Conservation (phyloP, 2,797 vertebrate genomes). For the Enteromius thamalakanensis region DNA sequence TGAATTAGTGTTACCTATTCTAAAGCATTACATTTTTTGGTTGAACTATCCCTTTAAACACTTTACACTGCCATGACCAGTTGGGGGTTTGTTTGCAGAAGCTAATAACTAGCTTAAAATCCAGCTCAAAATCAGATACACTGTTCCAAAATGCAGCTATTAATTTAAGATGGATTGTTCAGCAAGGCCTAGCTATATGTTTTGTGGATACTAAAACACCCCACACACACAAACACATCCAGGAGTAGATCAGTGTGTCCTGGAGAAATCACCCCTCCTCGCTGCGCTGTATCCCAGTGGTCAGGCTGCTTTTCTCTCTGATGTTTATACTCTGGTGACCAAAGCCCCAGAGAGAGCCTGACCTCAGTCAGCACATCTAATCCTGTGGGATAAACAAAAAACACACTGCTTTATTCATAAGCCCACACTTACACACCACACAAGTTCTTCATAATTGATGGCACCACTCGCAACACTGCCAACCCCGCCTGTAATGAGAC, state of each 20-base stretch:
- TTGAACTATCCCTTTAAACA: neutral
- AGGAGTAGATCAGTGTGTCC: neutral
- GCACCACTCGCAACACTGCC: slow-evolving; percentile 51
- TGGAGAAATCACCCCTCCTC: slow-evolving; percentile 20
- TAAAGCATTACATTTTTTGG: neutral
- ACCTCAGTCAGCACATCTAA: slow-evolving; percentile 50
- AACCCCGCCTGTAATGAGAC: slow-evolving; percentile 53
- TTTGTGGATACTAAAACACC: neutral
- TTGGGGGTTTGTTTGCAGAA: neutral
- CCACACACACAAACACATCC: neutral
- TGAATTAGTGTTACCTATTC: too few relatives aligned
- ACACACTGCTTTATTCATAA: slow-evolving; percentile 56
- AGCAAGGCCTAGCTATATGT: neutral
- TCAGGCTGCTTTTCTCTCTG: slow-evolving; percentile 42
- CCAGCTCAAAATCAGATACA: neutral
- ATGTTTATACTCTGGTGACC: slow-evolving; percentile 55
- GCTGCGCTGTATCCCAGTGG: neutral
- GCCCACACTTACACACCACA: slow-evolving; percentile 52
- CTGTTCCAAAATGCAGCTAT: neutral
- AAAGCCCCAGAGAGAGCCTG: slow-evolving; percentile 47
- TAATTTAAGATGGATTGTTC: neutral
- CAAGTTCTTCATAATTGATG: slow-evolving; percentile 60
- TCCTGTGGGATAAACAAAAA: slow-evolving; percentile 50
- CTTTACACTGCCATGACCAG: neutral
- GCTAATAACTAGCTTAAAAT: neutral